phyloP scores from a whole-genome alignment of 2,113 vertebrate genomes.

The Aptenodytes patagonicus region DNA sequence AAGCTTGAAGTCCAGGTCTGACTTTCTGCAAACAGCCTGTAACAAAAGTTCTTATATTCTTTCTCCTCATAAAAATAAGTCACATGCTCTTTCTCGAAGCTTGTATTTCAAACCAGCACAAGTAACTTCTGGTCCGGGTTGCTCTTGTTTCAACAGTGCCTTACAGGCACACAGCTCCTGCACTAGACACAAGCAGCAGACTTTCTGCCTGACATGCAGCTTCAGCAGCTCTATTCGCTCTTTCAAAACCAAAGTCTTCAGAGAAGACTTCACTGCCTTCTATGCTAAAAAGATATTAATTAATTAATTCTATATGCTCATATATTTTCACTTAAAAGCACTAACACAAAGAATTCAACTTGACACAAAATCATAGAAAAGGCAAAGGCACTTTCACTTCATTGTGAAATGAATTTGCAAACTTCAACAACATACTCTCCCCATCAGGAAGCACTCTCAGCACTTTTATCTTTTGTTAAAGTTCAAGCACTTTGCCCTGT shows the following conservation, averaged over 20 bases:
- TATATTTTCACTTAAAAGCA: neutral
- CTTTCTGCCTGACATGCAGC: neutral
- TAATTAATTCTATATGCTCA: neutral
- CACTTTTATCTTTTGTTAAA: neutral
- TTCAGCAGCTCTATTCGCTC: neutral
- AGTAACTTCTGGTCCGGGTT: neutral
- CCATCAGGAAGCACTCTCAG: neutral
- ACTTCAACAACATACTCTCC: neutral
- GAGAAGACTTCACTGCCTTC: neutral
- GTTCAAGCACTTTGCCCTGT: neutral
- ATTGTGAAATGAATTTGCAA: neutral
- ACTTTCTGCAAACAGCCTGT: neutral
- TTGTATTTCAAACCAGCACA: slow-evolving; percentile 4
- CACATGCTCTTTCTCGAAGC: neutral
- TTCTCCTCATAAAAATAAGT: neutral
- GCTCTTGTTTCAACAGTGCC: neutral
- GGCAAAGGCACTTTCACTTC: neutral
- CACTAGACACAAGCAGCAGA: neutral
- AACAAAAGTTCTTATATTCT: neutral
- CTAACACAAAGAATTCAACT: neutral
- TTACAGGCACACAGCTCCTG: neutral
- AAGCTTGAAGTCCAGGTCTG: neutral
- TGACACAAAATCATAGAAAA: neutral
- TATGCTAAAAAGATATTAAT: neutral
- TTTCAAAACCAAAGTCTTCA: neutral